Conservation (phyloP, 2,113 vertebrate genomes). For the Sciurus niger region DNA sequence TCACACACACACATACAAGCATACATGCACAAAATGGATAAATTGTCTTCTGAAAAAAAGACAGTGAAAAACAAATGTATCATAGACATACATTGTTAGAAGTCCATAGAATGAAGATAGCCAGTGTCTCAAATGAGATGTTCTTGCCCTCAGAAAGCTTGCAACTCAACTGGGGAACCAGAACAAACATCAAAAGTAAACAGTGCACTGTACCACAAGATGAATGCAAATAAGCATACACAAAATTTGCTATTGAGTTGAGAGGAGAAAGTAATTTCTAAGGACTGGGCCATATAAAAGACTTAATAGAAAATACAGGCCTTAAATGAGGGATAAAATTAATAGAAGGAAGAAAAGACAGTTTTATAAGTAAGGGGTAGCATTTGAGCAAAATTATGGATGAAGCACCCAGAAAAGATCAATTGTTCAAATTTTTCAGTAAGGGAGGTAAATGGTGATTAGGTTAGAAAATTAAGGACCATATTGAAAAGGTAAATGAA, state of each 20-base stretch:
- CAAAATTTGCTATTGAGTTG: not conserved
- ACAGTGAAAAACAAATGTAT: not conserved
- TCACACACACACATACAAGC: not conserved
- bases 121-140: not conserved
- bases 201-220: not conserved
- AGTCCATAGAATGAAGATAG: not conserved
- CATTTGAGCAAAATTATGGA: not conserved
- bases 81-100: not conserved
- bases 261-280: not conserved
- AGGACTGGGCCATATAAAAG: not conserved
- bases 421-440: not conserved
- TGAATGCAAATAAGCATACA: not conserved
- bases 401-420: not conserved
- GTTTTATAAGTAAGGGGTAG: not conserved
- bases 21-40: not conserved
- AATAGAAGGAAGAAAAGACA: not conserved
- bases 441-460: not conserved
- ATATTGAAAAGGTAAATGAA: not conserved
- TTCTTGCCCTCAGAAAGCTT: not conserved
- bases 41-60: not conserved
- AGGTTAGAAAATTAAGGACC: slow-evolving; percentile 16
- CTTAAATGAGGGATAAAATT: not conserved
- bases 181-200: not conserved
- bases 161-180: not conserved
- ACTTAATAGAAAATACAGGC: not conserved